Percentiles rank a stretch among this genome's conserved stretches.
phyloP scores from a whole-genome alignment of 2,888 invertebrate species.

The Sarcophaga variegata region DNA sequence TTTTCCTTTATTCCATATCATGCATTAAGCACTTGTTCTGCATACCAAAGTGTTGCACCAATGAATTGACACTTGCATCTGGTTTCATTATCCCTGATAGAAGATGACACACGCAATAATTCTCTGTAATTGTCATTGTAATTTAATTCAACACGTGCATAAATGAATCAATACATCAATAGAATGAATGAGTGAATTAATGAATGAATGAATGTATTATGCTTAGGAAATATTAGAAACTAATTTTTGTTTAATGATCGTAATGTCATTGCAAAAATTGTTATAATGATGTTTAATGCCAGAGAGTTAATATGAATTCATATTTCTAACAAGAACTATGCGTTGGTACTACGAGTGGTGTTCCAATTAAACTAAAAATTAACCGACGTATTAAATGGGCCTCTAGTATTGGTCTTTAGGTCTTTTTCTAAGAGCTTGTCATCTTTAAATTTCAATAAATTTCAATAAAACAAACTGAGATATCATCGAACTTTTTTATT shows the following conservation, averaged over 20 bases:
- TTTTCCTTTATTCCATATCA: background rate
- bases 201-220: too few relatives aligned
- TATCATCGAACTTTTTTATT: too few relatives aligned
- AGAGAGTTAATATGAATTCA: too few relatives aligned
- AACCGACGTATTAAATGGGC: too few relatives aligned
- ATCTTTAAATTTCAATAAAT: too few relatives aligned
- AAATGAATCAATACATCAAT: background rate
- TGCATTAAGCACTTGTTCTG: conserved; percentile 5
- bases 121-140: conserved; percentile 43
- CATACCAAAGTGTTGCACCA: conserved; percentile 42
- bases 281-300: background rate
- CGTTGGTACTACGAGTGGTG: too few relatives aligned
- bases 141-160: conserved; percentile 32
- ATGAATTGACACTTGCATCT: conserved; percentile 50
- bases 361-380: too few relatives aligned
- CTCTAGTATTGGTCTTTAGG: too few relatives aligned
- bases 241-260: conserved; percentile 38
- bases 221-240: conserved; percentile 25
- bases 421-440: too few relatives aligned
- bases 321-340: too few relatives aligned
- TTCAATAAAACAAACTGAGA: too few relatives aligned
- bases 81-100: conserved; percentile 21
- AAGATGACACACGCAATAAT: conserved; percentile 44
- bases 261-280: conserved; percentile 12
- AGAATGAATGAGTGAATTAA: too few relatives aligned